Base-by-base conservation (phyloP, 2,888 invertebrate species). In the Drosophila emarginata region DNA sequence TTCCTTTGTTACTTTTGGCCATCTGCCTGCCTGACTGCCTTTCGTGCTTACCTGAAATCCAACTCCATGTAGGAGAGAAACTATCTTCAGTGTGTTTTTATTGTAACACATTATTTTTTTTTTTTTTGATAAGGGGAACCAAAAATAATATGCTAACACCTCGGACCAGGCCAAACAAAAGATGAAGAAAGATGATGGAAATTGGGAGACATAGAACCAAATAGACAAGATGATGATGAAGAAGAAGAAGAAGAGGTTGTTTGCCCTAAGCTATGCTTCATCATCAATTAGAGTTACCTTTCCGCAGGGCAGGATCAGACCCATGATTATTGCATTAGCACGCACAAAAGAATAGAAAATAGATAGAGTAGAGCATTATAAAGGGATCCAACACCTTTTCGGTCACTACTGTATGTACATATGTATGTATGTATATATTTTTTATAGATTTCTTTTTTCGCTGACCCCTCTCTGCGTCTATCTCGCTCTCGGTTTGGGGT, bases 201-300 rank as follows among this genome's bases (percentile, higher is more conserved):
- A 45, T 12, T 45, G 45, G 45, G 66, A 64, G 32, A n/a, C 62
- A 60, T 28, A 32, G 45, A 59, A 40, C 62, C 56, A 28, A 28
- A 32, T 32, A 32, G 32, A 32, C 32, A 32, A 32, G 32, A 32
- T 9, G 9, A 32, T 6, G 32, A 32, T 26, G 26, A 32, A 9
- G 32, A 32, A 9, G 32, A 32, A 32, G 32, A 32, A 32, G 32
- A 9, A 32, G 9, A n/a, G 4, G 37, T n/a, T 37, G 37, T n/a
- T 18, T 21, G 60, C 21, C 26, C 14, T 28, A 36, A 57, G 68
- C 64, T 75, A 75, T 87, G 79, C 69, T 80, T 72, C 72, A 79
- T 77, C 87, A 86, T 84, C 88, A 87, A 84, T 88, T 84, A 84
- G 88, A 80, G 77, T 80, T 84, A 86, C 84, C 88, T 84, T 82